phyloP scores from a whole-genome alignment of 1,140 invertebrate species.

The Monomorium pharaonis region DNA sequence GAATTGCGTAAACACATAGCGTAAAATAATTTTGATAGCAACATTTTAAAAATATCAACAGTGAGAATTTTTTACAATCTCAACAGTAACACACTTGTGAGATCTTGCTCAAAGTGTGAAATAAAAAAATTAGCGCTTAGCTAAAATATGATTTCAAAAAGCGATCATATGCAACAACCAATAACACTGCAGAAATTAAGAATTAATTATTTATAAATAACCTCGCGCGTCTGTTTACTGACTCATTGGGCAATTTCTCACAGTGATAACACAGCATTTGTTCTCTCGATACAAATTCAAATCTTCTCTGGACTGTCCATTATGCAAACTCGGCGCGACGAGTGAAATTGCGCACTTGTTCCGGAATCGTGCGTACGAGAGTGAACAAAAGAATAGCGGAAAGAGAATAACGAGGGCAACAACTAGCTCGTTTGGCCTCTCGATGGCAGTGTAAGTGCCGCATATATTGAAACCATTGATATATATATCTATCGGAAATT shows the following conservation, averaged over 20 bases:
- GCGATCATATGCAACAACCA: not conserved
- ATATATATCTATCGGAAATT: conserved; percentile 12
- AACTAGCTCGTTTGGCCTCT: conserved; percentile 27
- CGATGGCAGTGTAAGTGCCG: conserved; percentile 25
- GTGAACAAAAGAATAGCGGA: conserved; percentile 24
- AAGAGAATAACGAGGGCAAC: conserved; percentile 30
- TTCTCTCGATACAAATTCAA: conserved; percentile 48
- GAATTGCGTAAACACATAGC: not conserved
- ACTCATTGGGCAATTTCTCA: conserved; percentile 58
- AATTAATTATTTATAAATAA: conserved; percentile 65
- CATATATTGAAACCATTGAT: conserved; percentile 29
- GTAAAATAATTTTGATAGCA: not conserved
- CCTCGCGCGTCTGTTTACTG: conserved; percentile 39
- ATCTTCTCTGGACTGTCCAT: conserved; percentile 16
- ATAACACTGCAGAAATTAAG: conserved; percentile 9
- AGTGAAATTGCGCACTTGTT: conserved; percentile 52
- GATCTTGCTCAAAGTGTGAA: not conserved
- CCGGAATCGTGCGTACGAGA: conserved; percentile 10
- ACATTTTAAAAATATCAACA: not conserved
- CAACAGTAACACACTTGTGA: not conserved
- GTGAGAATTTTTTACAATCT: not conserved
- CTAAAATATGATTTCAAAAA: conserved; percentile 61
- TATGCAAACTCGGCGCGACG: not conserved
- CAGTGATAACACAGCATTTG: conserved; percentile 44
- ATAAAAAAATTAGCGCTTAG: not conserved